Percentiles rank a stretch among this genome's conserved stretches.
These are phyloP conservation scores for Heliocidaris erythrogramma DNA, from an alignment of 35 echinoderm and acorn worm genomes.

Conservation along the genomic window DNA sequence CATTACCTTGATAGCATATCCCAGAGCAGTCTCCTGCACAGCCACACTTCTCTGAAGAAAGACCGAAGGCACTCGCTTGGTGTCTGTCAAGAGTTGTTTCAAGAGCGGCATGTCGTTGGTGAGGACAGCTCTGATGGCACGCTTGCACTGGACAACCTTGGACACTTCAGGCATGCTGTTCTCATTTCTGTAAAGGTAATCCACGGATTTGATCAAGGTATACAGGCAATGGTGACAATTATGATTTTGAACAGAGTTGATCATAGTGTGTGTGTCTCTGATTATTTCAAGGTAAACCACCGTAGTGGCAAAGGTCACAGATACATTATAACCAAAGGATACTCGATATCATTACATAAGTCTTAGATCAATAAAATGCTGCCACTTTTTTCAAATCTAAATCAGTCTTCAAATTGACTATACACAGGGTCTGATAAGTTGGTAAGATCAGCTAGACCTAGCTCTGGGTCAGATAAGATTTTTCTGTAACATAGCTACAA, in stretches of 20 bases:
- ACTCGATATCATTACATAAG: neutral
- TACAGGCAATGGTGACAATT: neutral
- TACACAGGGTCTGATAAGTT: no score
- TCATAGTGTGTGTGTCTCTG: neutral
- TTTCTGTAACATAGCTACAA: no score
- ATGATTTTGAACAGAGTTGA: neutral
- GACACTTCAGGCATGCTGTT: constrained; percentile 76
- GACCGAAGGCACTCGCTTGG: constrained; percentile 72
- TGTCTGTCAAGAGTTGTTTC: constrained; percentile 62
- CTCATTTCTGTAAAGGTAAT: constrained; percentile 65
- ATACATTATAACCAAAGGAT: neutral
- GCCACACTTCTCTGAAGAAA: constrained; percentile 66
- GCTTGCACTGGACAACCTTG: constrained; percentile 72
- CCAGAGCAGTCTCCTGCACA: constrained; percentile 58
- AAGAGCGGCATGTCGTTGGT: constrained; percentile 81
- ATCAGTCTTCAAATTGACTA: neutral
- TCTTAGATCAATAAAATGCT: neutral
- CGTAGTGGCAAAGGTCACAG: neutral
- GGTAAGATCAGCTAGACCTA: no score
- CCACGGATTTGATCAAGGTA: neutral
- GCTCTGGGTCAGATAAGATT: no score
- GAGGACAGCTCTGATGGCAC: constrained; percentile 83
- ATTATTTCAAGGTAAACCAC: neutral
- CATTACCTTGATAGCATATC: constrained; percentile 71
- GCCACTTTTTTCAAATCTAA: neutral